A percentile compares a stretch with the other conserved stretches of the same genome.
These are phyloP conservation scores for Novumbra hubbsi DNA, from an alignment of 2,797 vertebrate genomes.

Conservation along the genomic window DNA sequence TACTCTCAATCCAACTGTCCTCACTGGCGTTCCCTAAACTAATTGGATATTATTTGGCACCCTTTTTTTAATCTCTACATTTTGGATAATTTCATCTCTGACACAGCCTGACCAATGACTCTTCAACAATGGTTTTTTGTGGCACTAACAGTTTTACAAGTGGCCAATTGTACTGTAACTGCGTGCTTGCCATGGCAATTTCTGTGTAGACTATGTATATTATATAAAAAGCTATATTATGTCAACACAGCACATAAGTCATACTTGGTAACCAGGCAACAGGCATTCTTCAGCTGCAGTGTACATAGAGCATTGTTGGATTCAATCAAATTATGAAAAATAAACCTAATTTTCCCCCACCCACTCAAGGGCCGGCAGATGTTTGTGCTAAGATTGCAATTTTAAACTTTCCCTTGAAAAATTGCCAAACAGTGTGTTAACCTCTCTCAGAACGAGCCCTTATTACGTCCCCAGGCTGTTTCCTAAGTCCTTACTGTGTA, in stretches of 20 bases:
- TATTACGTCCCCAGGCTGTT: conserved; percentile 16
- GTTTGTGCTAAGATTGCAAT: conserved; percentile 21
- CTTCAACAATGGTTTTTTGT: too few species aligned
- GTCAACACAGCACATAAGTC: conserved; percentile 23
- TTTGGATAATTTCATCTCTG: too few species aligned
- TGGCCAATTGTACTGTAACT: too few species aligned
- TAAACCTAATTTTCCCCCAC: conserved; percentile 36
- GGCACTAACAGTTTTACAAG: too few species aligned
- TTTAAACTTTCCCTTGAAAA: conserved; percentile 14
- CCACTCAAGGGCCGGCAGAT: conserved; percentile 24
- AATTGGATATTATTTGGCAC: too few species aligned
- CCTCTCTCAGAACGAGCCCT: conserved; percentile 3
- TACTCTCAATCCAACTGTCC: too few species aligned
- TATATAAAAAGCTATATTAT: conserved; percentile 16
- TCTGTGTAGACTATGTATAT: background rate
- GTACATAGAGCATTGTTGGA: conserved; percentile 31
- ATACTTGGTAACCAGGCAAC: conserved; percentile 50
- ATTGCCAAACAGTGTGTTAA: background rate
- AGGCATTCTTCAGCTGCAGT: conserved; percentile 38
- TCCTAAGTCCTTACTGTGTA: conserved; percentile 15
- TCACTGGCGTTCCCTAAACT: too few species aligned
- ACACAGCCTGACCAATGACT: too few species aligned
- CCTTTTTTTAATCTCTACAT: too few species aligned
- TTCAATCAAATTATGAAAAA: conserved; percentile 39
- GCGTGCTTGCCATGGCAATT: too few species aligned